Conservation (phyloP, 2,888 invertebrate species). For the Leucophenga montana region DNA sequence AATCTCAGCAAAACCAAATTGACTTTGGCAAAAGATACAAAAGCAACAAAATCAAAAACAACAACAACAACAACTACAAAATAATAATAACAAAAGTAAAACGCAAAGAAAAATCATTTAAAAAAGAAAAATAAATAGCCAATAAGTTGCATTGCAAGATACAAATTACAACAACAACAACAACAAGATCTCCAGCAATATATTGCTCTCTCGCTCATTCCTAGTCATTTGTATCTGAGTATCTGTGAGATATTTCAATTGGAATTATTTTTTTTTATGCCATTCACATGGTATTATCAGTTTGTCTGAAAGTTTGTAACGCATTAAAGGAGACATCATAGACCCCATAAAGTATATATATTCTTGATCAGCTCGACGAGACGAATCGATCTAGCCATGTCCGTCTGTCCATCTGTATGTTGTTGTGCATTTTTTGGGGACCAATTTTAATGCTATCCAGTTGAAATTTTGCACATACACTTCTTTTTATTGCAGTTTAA, state of each 20-base stretch:
- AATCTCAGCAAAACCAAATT: conserved; percentile 56
- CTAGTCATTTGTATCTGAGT: background rate
- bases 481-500: no score
- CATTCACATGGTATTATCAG: no score
- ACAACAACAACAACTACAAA: background rate
- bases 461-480: no score
- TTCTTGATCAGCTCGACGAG: no score
- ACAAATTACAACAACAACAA: background rate
- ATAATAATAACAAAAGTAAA: conserved; percentile 3
- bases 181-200: conserved; percentile 1
- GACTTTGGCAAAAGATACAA: conserved; percentile 15
- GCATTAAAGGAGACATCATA: no score
- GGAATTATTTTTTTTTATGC: background rate
- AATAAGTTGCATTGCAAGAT: background rate
- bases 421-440: no score
- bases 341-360: no score
- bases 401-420: no score
- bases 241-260: background rate
- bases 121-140: background rate
- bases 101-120: background rate
- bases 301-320: no score
- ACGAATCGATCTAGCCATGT: no score
- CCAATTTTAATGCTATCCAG: no score
- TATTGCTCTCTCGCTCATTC: no score
- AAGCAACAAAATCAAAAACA: conserved; percentile 12